These are phyloP conservation scores for Phengaris alcon DNA, from an alignment of 2,888 invertebrate genomes.

Conservation along the genomic window DNA sequence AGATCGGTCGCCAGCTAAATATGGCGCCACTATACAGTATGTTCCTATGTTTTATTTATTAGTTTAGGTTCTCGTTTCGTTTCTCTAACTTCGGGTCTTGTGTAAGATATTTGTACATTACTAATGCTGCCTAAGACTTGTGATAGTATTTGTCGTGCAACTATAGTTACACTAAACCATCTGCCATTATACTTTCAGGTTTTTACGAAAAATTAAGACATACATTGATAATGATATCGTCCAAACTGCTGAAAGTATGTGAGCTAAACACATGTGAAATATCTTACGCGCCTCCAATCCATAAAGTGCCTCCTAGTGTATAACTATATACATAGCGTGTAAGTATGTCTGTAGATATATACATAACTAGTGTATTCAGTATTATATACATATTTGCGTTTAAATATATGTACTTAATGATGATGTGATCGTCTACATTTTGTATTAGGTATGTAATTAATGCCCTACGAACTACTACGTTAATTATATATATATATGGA, in stretches of 20 bases:
- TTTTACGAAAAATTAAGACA: neutral
- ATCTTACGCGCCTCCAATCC: slow-evolving; percentile 45
- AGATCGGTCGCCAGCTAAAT: neutral
- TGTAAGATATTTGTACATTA: slow-evolving; percentile 17
- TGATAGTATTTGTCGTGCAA: neutral
- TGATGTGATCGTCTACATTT: slow-evolving; percentile 35
- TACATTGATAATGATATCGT: neutral
- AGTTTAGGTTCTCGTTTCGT: slow-evolving; percentile 20
- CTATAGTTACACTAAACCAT: neutral
- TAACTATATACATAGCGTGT: slow-evolving; percentile 48
- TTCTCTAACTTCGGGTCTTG: slow-evolving; percentile 9
- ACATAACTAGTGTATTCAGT: slow-evolving; percentile 44
- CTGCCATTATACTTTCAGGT: neutral
- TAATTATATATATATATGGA: slow-evolving; percentile 18
- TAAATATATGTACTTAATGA: slow-evolving; percentile 37
- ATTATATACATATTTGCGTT: slow-evolving; percentile 41
- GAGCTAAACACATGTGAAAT: slow-evolving; percentile 34
- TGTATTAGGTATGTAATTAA: slow-evolving; percentile 20
- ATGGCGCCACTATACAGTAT: slow-evolving; percentile 30
- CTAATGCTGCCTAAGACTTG: slow-evolving; percentile 20
- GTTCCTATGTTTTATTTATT: slow-evolving; percentile 35
- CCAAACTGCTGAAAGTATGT: neutral
- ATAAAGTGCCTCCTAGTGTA: slow-evolving; percentile 64
- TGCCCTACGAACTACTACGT: neutral
- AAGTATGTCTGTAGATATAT: slow-evolving; percentile 40